These are phyloP conservation scores for Drosophila parabipectinata DNA, from an alignment of 1,140 invertebrate species.

Conservation along the genomic window DNA sequence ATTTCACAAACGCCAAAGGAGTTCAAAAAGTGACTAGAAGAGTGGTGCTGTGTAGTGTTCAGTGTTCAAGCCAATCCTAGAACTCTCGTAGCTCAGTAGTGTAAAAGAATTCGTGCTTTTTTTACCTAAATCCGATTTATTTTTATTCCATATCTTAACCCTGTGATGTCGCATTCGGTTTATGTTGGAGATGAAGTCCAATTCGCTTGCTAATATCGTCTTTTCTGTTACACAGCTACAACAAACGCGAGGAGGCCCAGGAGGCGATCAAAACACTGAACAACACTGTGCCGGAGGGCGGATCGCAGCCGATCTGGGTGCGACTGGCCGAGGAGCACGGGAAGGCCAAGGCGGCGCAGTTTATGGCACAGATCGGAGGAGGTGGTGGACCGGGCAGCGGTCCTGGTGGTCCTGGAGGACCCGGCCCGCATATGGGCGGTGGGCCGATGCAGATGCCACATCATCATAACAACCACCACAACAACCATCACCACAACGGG, in stretches of 20 bases:
- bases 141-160: too few species aligned
- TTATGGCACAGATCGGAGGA: constrained; percentile 56
- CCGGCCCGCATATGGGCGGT: constrained; percentile 32
- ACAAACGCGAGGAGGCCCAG: constrained; percentile 93
- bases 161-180: too few species aligned
- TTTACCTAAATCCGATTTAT: too few species aligned
- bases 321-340: constrained; percentile 95
- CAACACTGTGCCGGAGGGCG: constrained; percentile 93
- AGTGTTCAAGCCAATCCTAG: too few species aligned
- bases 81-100: too few species aligned
- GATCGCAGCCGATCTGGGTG: constrained; percentile 92
- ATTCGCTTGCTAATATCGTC: neutral
- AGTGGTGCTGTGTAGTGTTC: neutral
- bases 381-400: constrained; percentile 17
- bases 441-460: constrained; percentile 31
- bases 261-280: constrained; percentile 93
- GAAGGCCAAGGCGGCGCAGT: constrained; percentile 90
- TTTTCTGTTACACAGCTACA: constrained; percentile 85
- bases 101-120: too few species aligned
- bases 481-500: constrained; percentile 29
- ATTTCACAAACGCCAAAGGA: neutral
- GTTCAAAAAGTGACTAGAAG: neutral
- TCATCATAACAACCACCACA: constrained; percentile 40
- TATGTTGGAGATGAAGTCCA: too few species aligned
- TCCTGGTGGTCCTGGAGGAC: constrained; percentile 28